These are phyloP conservation scores for Dinocampus coccinellae DNA, from an alignment of 2,888 invertebrate genomes.

Conservation along the genomic window DNA sequence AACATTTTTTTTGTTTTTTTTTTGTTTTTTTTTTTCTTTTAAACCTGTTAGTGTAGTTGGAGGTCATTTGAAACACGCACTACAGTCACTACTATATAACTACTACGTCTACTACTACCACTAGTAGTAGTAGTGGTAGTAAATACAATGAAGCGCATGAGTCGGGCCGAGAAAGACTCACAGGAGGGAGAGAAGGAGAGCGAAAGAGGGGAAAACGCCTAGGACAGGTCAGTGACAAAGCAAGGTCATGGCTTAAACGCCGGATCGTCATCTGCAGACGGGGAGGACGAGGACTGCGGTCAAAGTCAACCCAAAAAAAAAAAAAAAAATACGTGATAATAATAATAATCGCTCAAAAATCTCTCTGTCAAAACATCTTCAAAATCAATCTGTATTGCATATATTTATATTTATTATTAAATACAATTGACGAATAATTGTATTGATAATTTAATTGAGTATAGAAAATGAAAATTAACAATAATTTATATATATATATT, in stretches of 20 bases:
- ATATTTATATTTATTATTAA: background rate
- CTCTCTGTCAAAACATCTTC: background rate
- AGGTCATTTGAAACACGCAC: background rate
- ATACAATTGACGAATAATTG: background rate
- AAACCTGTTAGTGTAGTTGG: background rate
- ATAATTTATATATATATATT: background rate
- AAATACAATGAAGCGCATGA: background rate
- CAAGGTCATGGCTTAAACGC: constrained; percentile 62
- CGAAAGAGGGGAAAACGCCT: constrained; percentile 49
- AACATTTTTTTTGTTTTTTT: no score
- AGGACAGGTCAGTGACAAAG: constrained; percentile 69
- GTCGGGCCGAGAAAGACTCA: background rate
- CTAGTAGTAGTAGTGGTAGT: background rate
- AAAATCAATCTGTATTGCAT: background rate
- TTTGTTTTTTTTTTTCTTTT: no score
- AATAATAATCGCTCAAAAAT: background rate
- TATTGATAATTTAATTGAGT: background rate
- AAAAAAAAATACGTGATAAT: background rate
- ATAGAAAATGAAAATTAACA: no score
- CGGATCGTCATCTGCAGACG: constrained; percentile 22
- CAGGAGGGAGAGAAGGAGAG: background rate
- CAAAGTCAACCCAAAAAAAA: constrained; percentile 11
- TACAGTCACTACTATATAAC: background rate
- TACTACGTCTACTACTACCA: background rate
- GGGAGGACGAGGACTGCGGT: constrained; percentile 2